Evolutionary conservation across 2,888 invertebrate genomes (phyloP).

Genomic region (Meloe dianella): DNA sequence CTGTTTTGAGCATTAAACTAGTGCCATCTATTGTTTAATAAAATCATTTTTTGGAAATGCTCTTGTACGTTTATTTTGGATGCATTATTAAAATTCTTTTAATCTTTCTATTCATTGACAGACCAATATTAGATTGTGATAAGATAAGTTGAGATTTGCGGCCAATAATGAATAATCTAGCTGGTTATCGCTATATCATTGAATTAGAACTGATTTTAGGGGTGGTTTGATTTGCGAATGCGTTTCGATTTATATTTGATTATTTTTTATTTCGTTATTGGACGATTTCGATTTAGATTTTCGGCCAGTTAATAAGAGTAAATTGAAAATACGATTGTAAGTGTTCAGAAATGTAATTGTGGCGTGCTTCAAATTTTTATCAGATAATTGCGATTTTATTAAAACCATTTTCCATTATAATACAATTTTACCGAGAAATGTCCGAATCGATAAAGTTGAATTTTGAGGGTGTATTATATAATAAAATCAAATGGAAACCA

Average conservation of each 20-base stretch:
- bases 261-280: too few species aligned
- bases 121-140: background rate
- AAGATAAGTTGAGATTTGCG: background rate
- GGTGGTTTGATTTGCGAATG: background rate
- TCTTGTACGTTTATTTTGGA: conserved; percentile 6
- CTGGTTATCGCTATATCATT: background rate
- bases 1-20: background rate
- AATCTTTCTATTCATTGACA: background rate
- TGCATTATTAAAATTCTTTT: conserved; percentile 2
- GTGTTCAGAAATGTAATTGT: background rate
- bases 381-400: conserved; percentile 8
- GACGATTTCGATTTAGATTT: too few species aligned
- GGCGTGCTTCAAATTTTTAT: background rate
- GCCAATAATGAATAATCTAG: background rate
- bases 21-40: background rate
- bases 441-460: conserved; percentile 4
- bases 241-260: too few species aligned
- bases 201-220: background rate
- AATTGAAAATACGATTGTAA: background rate
- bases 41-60: background rate
- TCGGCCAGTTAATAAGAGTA: too few species aligned
- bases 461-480: conserved; percentile 4
- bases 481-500: conserved; percentile 4
- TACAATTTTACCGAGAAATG: conserved; percentile 1
- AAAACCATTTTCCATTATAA: conserved; percentile 2